A percentile compares a stretch with the other conserved stretches of the same genome.
phyloP scores from a whole-genome alignment of 1,140 invertebrate genomes.

The Temnothorax nylanderi region DNA sequence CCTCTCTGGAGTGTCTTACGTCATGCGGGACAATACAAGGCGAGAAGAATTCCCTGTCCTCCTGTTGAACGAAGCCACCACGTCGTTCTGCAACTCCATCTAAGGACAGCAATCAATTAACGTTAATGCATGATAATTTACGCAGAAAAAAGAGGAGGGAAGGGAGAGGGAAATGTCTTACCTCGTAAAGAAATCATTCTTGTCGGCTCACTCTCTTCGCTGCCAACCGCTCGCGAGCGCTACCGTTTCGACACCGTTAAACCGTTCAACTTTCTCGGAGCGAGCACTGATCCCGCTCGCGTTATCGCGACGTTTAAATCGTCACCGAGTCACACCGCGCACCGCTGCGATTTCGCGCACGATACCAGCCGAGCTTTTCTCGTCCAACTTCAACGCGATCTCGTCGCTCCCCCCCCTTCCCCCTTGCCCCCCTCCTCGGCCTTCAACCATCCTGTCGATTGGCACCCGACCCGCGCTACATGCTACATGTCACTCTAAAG shows the following conservation, averaged over 20 bases:
- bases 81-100: background rate
- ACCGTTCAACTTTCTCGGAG: slow-evolving; percentile 21
- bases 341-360: background rate
- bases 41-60: slow-evolving; percentile 15
- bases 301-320: slow-evolving; percentile 53
- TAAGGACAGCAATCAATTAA: background rate
- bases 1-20: background rate
- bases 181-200: background rate
- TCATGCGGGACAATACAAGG: slow-evolving; percentile 6
- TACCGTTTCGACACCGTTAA: background rate
- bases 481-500: no score
- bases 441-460: no score
- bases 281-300: slow-evolving; percentile 9
- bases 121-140: background rate
- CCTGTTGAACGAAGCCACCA: background rate
- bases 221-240: background rate
- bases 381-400: slow-evolving; percentile 5
- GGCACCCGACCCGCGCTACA: no score
- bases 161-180: background rate
- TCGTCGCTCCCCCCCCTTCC: background rate
- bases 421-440: no score
- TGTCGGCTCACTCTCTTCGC: background rate
- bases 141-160: background rate
- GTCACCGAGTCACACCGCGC: background rate
- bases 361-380: slow-evolving; percentile 19